Conservation (phyloP, 53 echinoderm and acorn worm genomes). For the Holothuria leucospilota region DNA sequence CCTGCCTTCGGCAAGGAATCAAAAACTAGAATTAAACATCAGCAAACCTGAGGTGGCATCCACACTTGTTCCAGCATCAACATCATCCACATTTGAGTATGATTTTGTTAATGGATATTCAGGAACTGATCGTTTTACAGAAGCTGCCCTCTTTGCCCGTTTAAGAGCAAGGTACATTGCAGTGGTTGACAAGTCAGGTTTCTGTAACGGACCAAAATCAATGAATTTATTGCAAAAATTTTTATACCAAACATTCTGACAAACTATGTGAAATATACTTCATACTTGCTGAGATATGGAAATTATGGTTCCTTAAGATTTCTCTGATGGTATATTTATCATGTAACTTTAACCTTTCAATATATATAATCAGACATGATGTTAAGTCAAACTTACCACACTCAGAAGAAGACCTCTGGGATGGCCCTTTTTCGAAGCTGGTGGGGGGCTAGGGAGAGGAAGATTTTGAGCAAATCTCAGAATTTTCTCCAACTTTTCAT, state of each 20-base stretch:
- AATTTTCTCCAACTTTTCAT: conserved; percentile 74
- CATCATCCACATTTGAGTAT: conserved; percentile 19
- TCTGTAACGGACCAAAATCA: background rate
- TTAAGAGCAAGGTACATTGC: conserved; percentile 62
- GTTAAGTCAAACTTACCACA: background rate
- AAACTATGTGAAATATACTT: no score
- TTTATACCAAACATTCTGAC: no score
- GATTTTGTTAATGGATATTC: conserved; percentile 26
- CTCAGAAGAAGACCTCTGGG: conserved; percentile 62
- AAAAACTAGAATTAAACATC: background rate
- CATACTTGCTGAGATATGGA: no score
- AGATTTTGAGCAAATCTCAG: conserved; percentile 84
- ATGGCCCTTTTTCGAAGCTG: conserved; percentile 40
- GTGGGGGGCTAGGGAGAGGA: conserved; percentile 72
- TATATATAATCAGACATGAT: no score
- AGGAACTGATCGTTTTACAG: conserved; percentile 18
- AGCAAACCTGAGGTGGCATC: conserved; percentile 11
- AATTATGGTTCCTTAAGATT: no score
- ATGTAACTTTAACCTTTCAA: no score
- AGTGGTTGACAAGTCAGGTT: conserved; percentile 33
- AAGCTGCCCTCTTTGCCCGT: conserved; percentile 64
- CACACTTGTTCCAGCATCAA: conserved; percentile 38
- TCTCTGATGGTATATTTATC: no score
- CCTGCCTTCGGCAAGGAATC: no score
- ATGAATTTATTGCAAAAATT: no score